These are phyloP conservation scores for Pristionchus entomophagus DNA, from an alignment of 2,888 invertebrate species.

Conservation along the genomic window DNA sequence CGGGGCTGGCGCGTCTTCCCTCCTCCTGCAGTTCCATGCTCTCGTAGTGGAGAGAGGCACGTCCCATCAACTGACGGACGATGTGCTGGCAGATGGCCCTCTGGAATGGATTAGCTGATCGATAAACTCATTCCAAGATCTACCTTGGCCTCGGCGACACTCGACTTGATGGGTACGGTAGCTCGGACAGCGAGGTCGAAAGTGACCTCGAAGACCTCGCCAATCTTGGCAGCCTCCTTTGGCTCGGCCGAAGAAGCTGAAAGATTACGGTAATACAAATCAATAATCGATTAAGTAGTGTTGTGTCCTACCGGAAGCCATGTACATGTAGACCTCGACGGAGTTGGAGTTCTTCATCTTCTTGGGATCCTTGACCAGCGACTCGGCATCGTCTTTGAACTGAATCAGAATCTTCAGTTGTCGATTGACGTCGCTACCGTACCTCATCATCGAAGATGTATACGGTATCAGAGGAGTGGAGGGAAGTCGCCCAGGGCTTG, in stretches of 20 bases:
- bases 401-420: background rate
- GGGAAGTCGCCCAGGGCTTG: conserved; percentile 56
- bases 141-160: conserved; percentile 58
- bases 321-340: conserved; percentile 60
- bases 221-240: conserved; percentile 25
- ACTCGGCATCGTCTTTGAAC: conserved; percentile 37
- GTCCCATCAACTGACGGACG: conserved; percentile 57
- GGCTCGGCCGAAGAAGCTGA: conserved; percentile 20
- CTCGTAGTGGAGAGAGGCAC: conserved; percentile 67
- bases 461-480: conserved; percentile 53
- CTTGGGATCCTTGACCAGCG: conserved; percentile 62
- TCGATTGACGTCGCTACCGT: background rate
- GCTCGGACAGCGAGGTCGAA: conserved; percentile 55
- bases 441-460: conserved; percentile 46
- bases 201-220: conserved; percentile 47
- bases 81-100: conserved; percentile 62
- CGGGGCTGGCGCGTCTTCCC: conserved; percentile 40
- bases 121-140: background rate
- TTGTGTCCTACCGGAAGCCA: background rate
- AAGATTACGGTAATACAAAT: background rate
- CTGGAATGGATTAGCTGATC: background rate
- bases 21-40: conserved; percentile 61
- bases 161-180: conserved; percentile 59
- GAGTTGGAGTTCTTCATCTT: conserved; percentile 60
- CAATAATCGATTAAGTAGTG: background rate